Evolutionary conservation across 2,888 invertebrate genomes (phyloP).

Genomic region (Eutolmus rufibarbis): DNA sequence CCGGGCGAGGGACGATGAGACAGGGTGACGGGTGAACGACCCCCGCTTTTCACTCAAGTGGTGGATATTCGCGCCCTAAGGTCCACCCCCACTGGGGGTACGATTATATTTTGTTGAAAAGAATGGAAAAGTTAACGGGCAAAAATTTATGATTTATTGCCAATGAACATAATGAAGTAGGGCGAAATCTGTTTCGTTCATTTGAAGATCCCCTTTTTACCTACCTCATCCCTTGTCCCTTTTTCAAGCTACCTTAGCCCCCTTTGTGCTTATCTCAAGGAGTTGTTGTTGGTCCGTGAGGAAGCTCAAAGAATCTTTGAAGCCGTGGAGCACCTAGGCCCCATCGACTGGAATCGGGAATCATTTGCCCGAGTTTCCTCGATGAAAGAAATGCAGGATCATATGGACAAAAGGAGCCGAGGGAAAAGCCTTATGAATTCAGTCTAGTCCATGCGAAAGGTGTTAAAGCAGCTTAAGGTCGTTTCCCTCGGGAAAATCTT

Average conservation of each 20-base stretch:
- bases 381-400: background rate
- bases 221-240: background rate
- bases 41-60: background rate
- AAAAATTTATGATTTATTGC: slow-evolving; percentile 47
- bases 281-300: background rate
- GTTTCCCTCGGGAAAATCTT: background rate
- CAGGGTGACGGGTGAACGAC: background rate
- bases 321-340: background rate
- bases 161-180: slow-evolving; percentile 48
- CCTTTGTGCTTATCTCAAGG: background rate
- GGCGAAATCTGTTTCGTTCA: slow-evolving; percentile 46
- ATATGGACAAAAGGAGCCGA: background rate
- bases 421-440: background rate
- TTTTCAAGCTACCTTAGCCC: background rate
- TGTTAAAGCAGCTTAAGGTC: background rate
- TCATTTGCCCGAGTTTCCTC: background rate
- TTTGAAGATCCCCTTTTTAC: background rate
- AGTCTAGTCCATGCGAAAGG: background rate
- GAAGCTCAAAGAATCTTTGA: background rate
- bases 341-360: background rate
- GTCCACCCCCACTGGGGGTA: background rate
- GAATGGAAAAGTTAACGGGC: slow-evolving; percentile 17
- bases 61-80: background rate
- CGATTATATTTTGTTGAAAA: background rate
- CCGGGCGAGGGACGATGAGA: background rate